Percentiles rank a stretch among this genome's conserved stretches.
Conservation (phyloP, 2,113 vertebrate species). For the Pteronura brasiliensis region DNA sequence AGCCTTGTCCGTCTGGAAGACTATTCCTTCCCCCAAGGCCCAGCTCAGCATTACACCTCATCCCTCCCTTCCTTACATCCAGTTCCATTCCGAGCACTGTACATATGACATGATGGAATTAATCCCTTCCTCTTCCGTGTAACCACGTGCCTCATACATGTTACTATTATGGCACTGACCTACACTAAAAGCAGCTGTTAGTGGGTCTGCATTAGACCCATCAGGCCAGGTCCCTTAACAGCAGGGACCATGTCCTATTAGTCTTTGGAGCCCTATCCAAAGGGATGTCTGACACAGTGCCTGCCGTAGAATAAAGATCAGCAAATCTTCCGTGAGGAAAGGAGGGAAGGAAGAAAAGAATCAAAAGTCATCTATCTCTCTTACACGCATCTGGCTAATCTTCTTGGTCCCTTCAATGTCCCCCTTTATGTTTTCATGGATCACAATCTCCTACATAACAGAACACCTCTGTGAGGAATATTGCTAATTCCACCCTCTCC, state of each 20-base stretch:
- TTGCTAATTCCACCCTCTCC: background rate
- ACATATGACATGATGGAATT: background rate
- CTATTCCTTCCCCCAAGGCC: background rate
- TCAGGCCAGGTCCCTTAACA: background rate
- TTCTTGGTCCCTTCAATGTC: background rate
- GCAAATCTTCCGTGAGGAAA: slow-evolving; percentile 13
- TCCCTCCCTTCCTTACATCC: background rate
- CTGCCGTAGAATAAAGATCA: background rate
- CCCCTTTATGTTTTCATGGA: background rate
- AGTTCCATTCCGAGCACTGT: background rate
- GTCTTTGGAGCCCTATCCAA: slow-evolving; percentile 6
- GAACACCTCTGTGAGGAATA: background rate
- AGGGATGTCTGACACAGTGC: background rate
- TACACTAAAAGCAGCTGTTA: background rate
- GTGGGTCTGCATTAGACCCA: background rate
- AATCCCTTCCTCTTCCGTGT: background rate
- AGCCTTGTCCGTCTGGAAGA: slow-evolving; percentile 19
- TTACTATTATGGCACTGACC: background rate
- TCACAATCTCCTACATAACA: background rate
- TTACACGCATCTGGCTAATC: background rate
- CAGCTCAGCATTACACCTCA: background rate
- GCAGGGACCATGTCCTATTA: background rate
- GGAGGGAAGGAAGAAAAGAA: background rate
- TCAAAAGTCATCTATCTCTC: background rate
- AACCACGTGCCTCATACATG: background rate